phyloP scores from a whole-genome alignment of 2,113 vertebrate genomes.

The Sturnira hondurensis region DNA sequence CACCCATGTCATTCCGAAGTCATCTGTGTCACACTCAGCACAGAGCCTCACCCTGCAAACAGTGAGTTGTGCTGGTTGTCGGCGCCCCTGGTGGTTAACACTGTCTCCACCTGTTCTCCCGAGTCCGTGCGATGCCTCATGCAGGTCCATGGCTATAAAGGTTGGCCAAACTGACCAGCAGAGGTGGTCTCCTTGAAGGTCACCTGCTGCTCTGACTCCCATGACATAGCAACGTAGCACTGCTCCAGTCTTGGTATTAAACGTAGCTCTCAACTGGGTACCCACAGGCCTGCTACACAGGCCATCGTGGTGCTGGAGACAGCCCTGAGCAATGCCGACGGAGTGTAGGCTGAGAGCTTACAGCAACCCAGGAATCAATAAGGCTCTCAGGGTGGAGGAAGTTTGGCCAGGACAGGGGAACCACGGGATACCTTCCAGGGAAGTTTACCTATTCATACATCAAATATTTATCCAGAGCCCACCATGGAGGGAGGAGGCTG shows the following conservation, averaged over 20 bases:
- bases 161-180: not conserved
- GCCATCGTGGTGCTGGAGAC: rapidly evolving
- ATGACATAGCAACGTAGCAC: rapidly evolving
- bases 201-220: not conserved
- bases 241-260: not conserved
- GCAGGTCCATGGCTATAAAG: not conserved
- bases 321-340: rapidly evolving
- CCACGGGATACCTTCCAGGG: not conserved
- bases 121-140: no score
- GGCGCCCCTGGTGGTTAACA: not conserved
- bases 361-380: not conserved
- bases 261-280: not conserved
- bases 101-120: not conserved
- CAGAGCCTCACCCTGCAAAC: not conserved
- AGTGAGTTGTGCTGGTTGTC: not conserved
- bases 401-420: not conserved
- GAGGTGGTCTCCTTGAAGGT: not conserved
- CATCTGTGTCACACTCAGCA: not conserved
- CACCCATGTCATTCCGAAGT: no score
- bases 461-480: not conserved
- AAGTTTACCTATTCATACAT: not conserved
- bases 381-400: not conserved
- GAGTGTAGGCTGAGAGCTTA: not conserved
- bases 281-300: not conserved
- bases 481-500: not conserved